phyloP scores from a whole-genome alignment of 2,797 vertebrate genomes.

The Enteromius afrohamiltoni region DNA sequence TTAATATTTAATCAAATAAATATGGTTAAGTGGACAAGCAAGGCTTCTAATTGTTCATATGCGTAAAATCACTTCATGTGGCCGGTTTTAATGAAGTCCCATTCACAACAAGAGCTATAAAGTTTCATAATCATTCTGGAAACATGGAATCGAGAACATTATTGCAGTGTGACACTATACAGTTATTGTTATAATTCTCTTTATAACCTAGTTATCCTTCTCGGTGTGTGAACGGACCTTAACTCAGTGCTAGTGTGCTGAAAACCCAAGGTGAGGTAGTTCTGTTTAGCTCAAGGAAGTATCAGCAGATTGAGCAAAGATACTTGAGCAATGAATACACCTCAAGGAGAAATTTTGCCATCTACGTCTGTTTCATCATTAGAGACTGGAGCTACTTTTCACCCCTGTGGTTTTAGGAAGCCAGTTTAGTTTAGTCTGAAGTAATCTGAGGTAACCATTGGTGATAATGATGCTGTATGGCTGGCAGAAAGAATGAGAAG shows the following conservation, averaged over 20 bases:
- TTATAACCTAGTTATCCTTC: not conserved
- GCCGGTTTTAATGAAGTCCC: not conserved
- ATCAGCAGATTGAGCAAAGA: not conserved
- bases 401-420: constrained; percentile 49
- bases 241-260: not conserved
- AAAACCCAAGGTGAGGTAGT: constrained; percentile 13
- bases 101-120: not conserved
- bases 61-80: constrained; percentile 10
- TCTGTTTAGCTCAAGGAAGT: not conserved
- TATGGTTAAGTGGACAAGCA: constrained; percentile 22
- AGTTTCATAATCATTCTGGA: not conserved
- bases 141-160: not conserved
- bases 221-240: not conserved
- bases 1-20: not conserved
- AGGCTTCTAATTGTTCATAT: constrained; percentile 5
- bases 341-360: not conserved
- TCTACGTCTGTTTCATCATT: constrained; percentile 20
- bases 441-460: constrained; percentile 52
- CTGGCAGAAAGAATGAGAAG: constrained; percentile 54
- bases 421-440: constrained; percentile 42
- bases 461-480: constrained; percentile 68
- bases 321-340: constrained; percentile 1
- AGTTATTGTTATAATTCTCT: not conserved
- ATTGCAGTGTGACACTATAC: not conserved
- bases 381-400: constrained; percentile 63